Evolutionary conservation across 2,113 vertebrate genomes (phyloP), one percentile per base, ranked within the genome.

Genomic region (Nibea coibor): DNA sequence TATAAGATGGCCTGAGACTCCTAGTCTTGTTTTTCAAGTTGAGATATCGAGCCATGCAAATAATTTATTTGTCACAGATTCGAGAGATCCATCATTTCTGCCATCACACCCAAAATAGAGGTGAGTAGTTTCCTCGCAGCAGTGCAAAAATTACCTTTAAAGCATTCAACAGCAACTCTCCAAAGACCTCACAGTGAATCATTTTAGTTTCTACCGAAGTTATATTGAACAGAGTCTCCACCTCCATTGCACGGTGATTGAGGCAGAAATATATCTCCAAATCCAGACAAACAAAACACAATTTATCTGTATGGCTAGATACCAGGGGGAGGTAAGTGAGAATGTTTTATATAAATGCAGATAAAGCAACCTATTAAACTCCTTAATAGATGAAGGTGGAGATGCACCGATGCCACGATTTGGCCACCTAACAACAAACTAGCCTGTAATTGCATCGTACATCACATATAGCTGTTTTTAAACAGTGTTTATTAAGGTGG

Each of bases 401-500:
- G 43, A 43, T 54, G 24, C 19, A 64, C 4, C 19, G 3, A 56
- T 45, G 64, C 15, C 10, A 63, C 15, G 24, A 59, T 72, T 72
- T 17, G 2, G 22, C 62, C 45, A 64, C 35, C 57, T 53, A 53
- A 72, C 48, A 73, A 39, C 28, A 50, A 80, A 17, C 43, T 5
- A 28, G 9, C n/a, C 16, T 39, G 16, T 72, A 20, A 24, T 20
- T 28, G 28, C 5, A 42, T 7, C 1, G 0, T 5, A 10, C 54
- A 51, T 72, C 19, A 68, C 26, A 69, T 71, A 54, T 39, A 64
- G 14, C 0, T 28, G 26, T 54, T 65, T 85, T 48, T 10, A 43
- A 31, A 67, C 63, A 69, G 2, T 78, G 66, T 71, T 39, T 51
- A 2, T 45, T 68, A 17, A 16, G 68, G 80, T 78, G 72, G 35